Conservation (phyloP, 1,140 invertebrate species). For the Melanaphis sacchari region DNA sequence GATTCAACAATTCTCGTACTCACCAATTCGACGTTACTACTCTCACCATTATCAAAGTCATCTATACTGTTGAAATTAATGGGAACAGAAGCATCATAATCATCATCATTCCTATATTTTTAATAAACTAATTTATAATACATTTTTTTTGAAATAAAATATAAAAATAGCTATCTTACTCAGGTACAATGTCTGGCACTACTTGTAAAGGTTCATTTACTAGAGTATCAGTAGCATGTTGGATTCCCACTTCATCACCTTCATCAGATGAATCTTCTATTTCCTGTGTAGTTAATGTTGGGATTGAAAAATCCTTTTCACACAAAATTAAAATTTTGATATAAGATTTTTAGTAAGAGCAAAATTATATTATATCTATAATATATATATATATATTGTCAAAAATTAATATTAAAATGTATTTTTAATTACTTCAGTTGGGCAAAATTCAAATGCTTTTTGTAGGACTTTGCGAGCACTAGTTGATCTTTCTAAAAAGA, state of each 20-base stretch:
- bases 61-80: not conserved
- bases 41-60: slow-evolving; percentile 27
- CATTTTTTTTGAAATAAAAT: not conserved
- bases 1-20: slow-evolving; percentile 22
- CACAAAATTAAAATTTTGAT: not conserved
- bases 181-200: slow-evolving; percentile 43
- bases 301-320: not conserved
- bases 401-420: no score
- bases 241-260: slow-evolving; percentile 26
- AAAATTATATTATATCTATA: not conserved
- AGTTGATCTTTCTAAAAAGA: slow-evolving; percentile 91
- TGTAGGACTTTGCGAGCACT: slow-evolving; percentile 90
- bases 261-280: slow-evolving; percentile 50
- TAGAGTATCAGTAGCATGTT: not conserved
- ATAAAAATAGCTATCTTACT: slow-evolving; percentile 14
- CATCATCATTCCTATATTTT: slow-evolving; percentile 40
- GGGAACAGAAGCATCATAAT: slow-evolving; percentile 31
- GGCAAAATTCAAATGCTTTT: slow-evolving; percentile 81
- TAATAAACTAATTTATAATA: not conserved
- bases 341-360: not conserved
- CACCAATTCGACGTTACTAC: slow-evolving; percentile 13
- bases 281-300: slow-evolving; percentile 40
- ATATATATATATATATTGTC: no score
- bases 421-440: slow-evolving; percentile 72
- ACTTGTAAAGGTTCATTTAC: slow-evolving; percentile 47